These are phyloP conservation scores for Calameuta pallipes DNA, from an alignment of 2,888 invertebrate genomes.

Conservation along the genomic window DNA sequence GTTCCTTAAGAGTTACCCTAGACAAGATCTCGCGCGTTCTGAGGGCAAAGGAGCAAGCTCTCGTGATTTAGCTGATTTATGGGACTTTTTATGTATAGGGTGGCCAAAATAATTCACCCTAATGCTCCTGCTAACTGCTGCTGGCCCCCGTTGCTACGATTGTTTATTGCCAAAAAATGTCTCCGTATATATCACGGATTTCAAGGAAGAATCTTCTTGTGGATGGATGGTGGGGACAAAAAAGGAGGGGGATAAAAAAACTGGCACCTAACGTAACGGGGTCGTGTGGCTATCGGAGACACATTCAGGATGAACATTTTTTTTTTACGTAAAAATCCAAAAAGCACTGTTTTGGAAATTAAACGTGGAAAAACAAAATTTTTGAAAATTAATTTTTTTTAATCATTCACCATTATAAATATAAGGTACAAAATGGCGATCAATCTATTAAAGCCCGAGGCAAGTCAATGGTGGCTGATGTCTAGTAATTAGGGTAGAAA, in stretches of 20 bases:
- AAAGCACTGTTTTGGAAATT: background rate
- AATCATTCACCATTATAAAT: background rate
- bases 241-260: background rate
- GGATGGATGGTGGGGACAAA: background rate
- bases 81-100: slow-evolving; percentile 55
- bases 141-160: slow-evolving; percentile 45
- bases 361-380: background rate
- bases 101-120: slow-evolving; percentile 64
- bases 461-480: slow-evolving; percentile 28
- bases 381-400: background rate
- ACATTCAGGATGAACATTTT: background rate
- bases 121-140: slow-evolving; percentile 62
- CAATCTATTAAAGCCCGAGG: slow-evolving; percentile 16
- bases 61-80: slow-evolving; percentile 60
- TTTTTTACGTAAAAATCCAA: background rate
- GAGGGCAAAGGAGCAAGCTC: slow-evolving; percentile 33
- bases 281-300: background rate
- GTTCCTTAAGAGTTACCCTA: slow-evolving; percentile 36
- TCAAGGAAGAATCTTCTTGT: background rate
- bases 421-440: background rate
- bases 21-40: slow-evolving; percentile 45
- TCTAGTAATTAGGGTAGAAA: slow-evolving; percentile 46
- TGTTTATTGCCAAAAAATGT: slow-evolving; percentile 58
- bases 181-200: slow-evolving; percentile 36
- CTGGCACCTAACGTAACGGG: background rate